Evolutionary conservation across 2,797 vertebrate species (phyloP), one percentile per base, ranked within the genome.

Genomic region (Pelochelys cantorii): DNA sequence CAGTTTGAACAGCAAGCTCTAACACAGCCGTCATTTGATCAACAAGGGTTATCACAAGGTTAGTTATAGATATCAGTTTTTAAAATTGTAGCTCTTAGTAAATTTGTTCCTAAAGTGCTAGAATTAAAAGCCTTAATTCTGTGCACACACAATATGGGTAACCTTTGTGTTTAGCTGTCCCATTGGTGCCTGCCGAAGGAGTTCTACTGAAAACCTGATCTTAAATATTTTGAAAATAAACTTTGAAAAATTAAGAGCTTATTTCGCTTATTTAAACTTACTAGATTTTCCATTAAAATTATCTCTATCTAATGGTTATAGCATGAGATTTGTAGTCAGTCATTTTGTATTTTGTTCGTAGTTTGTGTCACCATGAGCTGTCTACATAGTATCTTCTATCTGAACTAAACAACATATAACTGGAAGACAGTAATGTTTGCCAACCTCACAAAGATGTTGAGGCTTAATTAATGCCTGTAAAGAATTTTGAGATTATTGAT

Each of bases 21-120:
- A 84, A 97, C 98, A 7, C 99, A 99, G 96, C 98, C 98, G 48
- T 65, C 98, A 5, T 99, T 99, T 95, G 99, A 99, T 94, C 99
- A 99, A 53, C 98, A 99, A 83, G 96, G 98, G 83, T 98, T 99
- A 81, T 97, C 99, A 2, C 99, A 99, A 99, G 99, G 99, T 99
- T 97, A 95, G 97, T 95, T 94, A 83, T 82, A 87, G 89, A 65
- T 77, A 80, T 55, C 27, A 7, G 3, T 48, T 60, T 90, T 92
- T n/a, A 22, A 80, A 83, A 27, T 87, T 2, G 4, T 20, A 15
- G 22, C 3, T 82, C 84, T 87, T 84, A 71, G 4, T 88, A 71
- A 71, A 62, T 68, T 22, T 37, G 3, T 0, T 52, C 92, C 79
- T 84, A 29, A 3, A 29, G 23, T 20, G 4, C 59, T 81, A 9